Conservation (phyloP, 2,888 invertebrate species). For the Brachyptera risi region DNA sequence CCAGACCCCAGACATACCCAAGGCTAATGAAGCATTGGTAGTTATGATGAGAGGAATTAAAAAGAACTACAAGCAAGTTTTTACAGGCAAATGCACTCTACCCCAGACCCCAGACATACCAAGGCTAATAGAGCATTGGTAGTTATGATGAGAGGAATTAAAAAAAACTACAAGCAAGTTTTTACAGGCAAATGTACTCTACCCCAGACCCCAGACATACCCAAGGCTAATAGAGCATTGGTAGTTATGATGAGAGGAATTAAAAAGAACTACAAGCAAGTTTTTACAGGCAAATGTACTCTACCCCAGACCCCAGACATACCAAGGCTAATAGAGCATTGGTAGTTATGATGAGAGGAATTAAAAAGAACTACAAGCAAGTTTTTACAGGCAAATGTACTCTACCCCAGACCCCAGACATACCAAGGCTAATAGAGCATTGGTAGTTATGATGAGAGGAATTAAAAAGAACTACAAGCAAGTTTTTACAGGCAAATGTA, state of each 20-base stretch:
- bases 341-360: constrained; percentile 15
- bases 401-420: too few species aligned
- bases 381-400: too few species aligned
- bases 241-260: constrained; percentile 17
- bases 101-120: too few species aligned
- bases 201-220: too few species aligned
- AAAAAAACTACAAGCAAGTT: constrained; percentile 17
- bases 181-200: too few species aligned
- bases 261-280: constrained; percentile 16
- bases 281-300: too few species aligned
- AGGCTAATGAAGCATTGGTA: not conserved
- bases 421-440: not conserved
- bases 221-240: not conserved
- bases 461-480: constrained; percentile 18
- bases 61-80: constrained; percentile 14
- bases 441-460: constrained; percentile 13
- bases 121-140: not conserved
- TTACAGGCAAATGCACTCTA: too few species aligned
- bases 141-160: constrained; percentile 18
- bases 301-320: too few species aligned
- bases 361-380: constrained; percentile 16
- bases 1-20: too few species aligned
- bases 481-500: too few species aligned
- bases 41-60: constrained; percentile 20
- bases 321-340: not conserved